phyloP scores from a whole-genome alignment of 2,888 invertebrate genomes.

The Bombyx huttoni region DNA sequence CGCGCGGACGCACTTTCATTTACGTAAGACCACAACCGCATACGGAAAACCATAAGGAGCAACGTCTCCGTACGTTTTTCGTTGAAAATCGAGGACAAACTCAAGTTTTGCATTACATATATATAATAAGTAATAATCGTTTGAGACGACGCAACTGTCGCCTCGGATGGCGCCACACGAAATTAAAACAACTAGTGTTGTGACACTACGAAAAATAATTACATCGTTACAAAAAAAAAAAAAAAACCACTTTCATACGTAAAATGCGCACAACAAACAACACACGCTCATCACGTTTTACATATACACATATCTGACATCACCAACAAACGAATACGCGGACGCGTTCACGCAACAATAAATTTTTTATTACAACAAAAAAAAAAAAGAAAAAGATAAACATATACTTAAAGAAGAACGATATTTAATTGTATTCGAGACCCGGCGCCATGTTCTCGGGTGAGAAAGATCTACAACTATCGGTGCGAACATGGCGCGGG shows the following conservation, averaged over 20 bases:
- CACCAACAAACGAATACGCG: slow-evolving; percentile 18
- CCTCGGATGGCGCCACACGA: slow-evolving; percentile 7
- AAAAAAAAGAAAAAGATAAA: slow-evolving; percentile 20
- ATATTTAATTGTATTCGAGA: slow-evolving; percentile 14
- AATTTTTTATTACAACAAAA: slow-evolving; percentile 56
- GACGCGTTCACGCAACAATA: slow-evolving; percentile 38
- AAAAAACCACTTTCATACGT: slow-evolving; percentile 26
- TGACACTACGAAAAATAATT: slow-evolving; percentile 23
- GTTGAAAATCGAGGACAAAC: no score
- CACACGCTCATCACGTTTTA: slow-evolving; percentile 52
- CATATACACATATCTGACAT: slow-evolving; percentile 38
- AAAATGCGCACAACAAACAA: slow-evolving; percentile 63
- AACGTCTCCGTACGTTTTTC: slow-evolving; percentile 8
- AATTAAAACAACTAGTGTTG: slow-evolving; percentile 20
- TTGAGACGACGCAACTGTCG: no score
- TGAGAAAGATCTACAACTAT: slow-evolving; percentile 11
- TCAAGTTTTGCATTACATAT: no score
- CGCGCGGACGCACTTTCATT: background rate
- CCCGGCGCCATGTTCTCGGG: slow-evolving; percentile 30
- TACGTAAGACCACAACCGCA: slow-evolving; percentile 20
- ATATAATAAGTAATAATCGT: no score
- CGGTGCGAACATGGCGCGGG: slow-evolving; percentile 31
- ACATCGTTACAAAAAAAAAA: slow-evolving; percentile 13
- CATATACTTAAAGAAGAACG: slow-evolving; percentile 11
- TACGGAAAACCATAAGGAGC: slow-evolving; percentile 15